Conservation (phyloP, 2,888 invertebrate genomes). For the Minunthozetes semirufus region DNA sequence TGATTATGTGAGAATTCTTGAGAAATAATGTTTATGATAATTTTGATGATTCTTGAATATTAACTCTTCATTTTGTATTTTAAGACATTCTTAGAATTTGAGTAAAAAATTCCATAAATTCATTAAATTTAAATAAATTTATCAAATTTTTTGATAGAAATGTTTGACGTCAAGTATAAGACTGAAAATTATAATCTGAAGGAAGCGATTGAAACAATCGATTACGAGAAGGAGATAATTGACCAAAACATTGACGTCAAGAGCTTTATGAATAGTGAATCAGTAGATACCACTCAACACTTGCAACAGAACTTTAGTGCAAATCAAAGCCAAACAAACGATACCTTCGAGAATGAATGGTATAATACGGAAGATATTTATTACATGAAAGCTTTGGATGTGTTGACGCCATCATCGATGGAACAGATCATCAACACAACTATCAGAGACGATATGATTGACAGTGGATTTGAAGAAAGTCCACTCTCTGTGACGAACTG, state of each 20-base stretch:
- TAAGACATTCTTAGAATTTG: neutral
- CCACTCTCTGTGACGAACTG: neutral
- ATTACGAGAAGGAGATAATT: conserved; percentile 13
- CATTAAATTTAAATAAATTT: neutral
- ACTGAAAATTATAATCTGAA: conserved; percentile 8
- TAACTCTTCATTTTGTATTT: too few species aligned
- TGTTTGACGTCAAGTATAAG: conserved; percentile 18
- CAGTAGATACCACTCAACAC: neutral
- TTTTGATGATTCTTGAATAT: too few species aligned
- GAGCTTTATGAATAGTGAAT: neutral
- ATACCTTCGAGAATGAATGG: conserved; percentile 10
- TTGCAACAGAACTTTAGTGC: neutral
- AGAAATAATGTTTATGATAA: too few species aligned
- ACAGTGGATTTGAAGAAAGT: conserved; percentile 22
- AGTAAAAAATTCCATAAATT: neutral
- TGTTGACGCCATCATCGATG: conserved; percentile 15
- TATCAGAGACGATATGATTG: conserved; percentile 10
- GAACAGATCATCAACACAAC: conserved; percentile 12
- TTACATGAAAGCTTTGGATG: conserved; percentile 24
- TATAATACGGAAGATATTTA: conserved; percentile 26
- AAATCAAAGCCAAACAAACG: conserved; percentile 7
- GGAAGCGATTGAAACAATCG: conserved; percentile 1
- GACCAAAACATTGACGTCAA: conserved; percentile 25
- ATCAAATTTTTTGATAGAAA: neutral
- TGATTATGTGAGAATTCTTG: too few species aligned